These are phyloP conservation scores for Eumerus sabulonum DNA, from an alignment of 2,888 invertebrate genomes.

Conservation along the genomic window DNA sequence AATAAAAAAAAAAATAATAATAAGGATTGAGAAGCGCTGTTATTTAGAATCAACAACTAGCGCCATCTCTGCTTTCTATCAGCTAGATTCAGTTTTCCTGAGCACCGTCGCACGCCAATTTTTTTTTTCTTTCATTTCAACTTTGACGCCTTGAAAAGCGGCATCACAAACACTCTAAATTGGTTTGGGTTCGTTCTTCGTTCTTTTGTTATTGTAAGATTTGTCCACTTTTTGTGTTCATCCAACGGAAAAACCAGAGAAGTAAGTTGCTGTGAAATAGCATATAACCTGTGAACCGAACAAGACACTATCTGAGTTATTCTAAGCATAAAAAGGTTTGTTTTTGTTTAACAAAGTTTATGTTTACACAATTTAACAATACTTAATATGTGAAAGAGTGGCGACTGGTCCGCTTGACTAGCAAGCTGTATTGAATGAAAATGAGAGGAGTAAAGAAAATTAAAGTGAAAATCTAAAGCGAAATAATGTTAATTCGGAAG, in stretches of 20 bases:
- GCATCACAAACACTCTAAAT: slow-evolving; percentile 39
- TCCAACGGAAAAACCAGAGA: neutral
- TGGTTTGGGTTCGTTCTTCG: slow-evolving; percentile 31
- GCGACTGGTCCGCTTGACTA: neutral
- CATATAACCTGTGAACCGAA: neutral
- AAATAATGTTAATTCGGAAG: too few species aligned
- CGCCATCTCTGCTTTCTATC: slow-evolving; percentile 12
- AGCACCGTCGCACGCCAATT: slow-evolving; percentile 3
- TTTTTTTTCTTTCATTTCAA: slow-evolving; percentile 10
- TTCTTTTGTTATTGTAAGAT: slow-evolving; percentile 34
- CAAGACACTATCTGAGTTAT: slow-evolving; percentile 1
- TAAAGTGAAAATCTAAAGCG: too few species aligned
- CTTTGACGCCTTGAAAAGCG: slow-evolving; percentile 18
- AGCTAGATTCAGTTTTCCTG: neutral
- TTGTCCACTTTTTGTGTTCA: slow-evolving; percentile 1
- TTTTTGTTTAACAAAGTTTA: slow-evolving; percentile 10
- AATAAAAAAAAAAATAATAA: too few species aligned
- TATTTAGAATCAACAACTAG: neutral
- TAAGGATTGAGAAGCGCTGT: too few species aligned
- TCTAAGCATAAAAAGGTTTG: slow-evolving; percentile 30
- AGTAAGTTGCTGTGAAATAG: neutral
- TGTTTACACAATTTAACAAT: neutral
- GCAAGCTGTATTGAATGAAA: neutral
- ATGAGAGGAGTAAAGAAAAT: too few species aligned
- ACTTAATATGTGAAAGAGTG: neutral